These are phyloP conservation scores for Neopipo cinnamomea DNA, from an alignment of 2,113 vertebrate species.

Conservation along the genomic window DNA sequence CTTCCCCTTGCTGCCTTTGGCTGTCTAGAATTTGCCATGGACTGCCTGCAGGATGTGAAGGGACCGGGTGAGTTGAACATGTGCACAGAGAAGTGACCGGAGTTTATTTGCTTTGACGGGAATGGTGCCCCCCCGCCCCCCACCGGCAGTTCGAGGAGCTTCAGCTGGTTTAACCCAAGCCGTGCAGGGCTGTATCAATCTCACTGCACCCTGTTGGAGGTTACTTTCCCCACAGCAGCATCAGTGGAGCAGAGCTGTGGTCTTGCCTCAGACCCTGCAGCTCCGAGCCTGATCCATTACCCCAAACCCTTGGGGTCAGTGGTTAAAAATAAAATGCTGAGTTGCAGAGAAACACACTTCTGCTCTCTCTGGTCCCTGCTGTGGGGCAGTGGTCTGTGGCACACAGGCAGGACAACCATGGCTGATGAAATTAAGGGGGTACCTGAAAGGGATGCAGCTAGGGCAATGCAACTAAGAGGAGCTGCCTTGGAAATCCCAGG, in stretches of 20 bases:
- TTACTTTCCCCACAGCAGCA: neutral
- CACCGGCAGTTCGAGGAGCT: rapidly evolving
- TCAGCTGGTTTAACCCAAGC: neutral
- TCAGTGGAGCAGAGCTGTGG: neutral
- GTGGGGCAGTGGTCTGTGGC: neutral
- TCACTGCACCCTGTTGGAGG: neutral
- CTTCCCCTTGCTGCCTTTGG: neutral
- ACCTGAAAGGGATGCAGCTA: neutral
- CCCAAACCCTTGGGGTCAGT: neutral
- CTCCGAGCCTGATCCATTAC: neutral
- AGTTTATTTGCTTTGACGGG: neutral
- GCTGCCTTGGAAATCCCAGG: neutral
- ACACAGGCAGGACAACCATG: neutral
- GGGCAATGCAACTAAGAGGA: neutral
- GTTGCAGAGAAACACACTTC: neutral
- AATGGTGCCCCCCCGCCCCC: neutral
- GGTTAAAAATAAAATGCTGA: neutral
- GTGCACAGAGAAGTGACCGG: neutral
- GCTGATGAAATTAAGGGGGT: neutral
- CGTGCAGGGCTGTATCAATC: neutral
- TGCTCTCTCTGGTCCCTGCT: neutral
- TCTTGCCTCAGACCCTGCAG: neutral
- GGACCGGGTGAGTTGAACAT: rapidly evolving
- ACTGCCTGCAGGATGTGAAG: neutral
- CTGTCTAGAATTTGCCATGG: neutral